These are phyloP conservation scores for Aphelinus atriplicis DNA, from an alignment of 1,140 invertebrate species.

Conservation along the genomic window DNA sequence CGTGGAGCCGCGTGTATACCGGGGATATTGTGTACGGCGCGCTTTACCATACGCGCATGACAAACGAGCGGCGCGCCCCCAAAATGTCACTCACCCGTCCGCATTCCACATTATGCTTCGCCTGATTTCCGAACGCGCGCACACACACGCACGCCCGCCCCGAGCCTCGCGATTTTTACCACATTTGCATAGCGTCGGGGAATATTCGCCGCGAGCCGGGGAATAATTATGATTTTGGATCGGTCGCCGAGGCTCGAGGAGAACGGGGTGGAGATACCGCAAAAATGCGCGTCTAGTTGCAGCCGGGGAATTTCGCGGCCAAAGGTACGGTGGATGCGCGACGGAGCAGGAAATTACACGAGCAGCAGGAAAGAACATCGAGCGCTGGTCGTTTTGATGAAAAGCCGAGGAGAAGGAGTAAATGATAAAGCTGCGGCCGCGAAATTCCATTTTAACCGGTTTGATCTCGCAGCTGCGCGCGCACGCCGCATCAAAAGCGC, in stretches of 20 bases:
- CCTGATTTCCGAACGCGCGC: slow-evolving; percentile 48
- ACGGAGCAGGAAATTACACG: too few relatives aligned
- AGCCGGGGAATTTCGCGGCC: slow-evolving; percentile 23
- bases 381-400: not conserved
- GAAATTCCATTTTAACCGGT: slow-evolving; percentile 39
- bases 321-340: not conserved
- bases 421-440: slow-evolving; percentile 24
- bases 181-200: too few relatives aligned
- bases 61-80: slow-evolving; percentile 61
- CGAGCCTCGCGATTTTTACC: too few relatives aligned
- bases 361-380: not conserved
- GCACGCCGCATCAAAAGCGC: slow-evolving; percentile 18
- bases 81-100: slow-evolving; percentile 61
- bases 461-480: slow-evolving; percentile 23
- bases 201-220: too few relatives aligned
- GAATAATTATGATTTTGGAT: too few relatives aligned
- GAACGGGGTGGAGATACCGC: too few relatives aligned
- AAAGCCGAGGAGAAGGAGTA: slow-evolving; percentile 18
- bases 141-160: not conserved
- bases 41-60: slow-evolving; percentile 43
- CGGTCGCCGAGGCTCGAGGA: too few relatives aligned
- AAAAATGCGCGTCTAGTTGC: too few relatives aligned
- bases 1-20: not conserved
- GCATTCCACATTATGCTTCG: slow-evolving; percentile 56
- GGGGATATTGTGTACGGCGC: not conserved